Evolutionary conservation across 2,797 vertebrate species (phyloP).

Genomic region (Gallirallus australis): DNA sequence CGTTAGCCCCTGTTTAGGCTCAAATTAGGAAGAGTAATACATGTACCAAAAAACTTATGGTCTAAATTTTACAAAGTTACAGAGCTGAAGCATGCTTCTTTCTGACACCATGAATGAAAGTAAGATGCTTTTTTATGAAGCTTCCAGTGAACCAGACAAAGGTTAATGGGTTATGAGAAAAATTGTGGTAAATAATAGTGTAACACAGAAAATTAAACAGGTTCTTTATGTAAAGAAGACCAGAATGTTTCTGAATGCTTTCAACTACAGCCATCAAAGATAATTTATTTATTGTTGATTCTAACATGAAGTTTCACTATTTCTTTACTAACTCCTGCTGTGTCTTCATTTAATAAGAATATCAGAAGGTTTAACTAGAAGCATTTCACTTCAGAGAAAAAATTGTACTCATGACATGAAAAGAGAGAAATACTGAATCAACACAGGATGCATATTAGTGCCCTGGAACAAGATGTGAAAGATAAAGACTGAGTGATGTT

Average conservation of each 20-base stretch:
- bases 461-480: constrained; percentile 39
- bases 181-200: neutral
- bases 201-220: neutral
- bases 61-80: neutral
- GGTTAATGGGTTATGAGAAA: neutral
- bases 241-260: neutral
- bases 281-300: neutral
- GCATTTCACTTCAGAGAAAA: constrained; percentile 4
- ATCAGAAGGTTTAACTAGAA: constrained; percentile 36
- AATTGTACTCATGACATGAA: neutral
- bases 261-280: neutral
- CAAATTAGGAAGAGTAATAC: neutral
- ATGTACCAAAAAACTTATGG: neutral
- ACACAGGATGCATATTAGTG: neutral
- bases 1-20: accelerated
- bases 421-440: constrained; percentile 23
- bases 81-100: neutral
- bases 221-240: neutral
- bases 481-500: neutral
- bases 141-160: neutral
- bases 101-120: neutral
- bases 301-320: neutral
- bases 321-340: neutral
- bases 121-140: neutral
- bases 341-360: neutral